Evolutionary conservation across 2,113 vertebrate genomes (phyloP).

Genomic region (Rousettus leschenaultii): DNA sequence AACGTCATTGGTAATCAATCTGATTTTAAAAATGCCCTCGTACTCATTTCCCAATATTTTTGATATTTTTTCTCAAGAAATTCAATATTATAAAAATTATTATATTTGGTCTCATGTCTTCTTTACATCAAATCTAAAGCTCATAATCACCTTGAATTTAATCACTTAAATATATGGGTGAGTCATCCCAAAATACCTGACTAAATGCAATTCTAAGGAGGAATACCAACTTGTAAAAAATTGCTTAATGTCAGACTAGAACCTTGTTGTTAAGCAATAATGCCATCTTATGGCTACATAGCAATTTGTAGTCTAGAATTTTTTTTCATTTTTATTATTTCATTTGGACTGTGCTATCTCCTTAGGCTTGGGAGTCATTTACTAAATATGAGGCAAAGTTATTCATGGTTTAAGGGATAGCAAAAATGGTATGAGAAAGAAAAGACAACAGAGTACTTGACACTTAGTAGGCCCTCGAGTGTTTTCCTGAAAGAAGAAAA

Average conservation of each 20-base stretch:
- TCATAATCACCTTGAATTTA: background rate
- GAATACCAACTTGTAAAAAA: background rate
- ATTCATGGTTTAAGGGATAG: background rate
- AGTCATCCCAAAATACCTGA: background rate
- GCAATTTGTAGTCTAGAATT: conserved; percentile 28
- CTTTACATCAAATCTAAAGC: background rate
- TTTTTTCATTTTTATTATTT: conserved; percentile 17
- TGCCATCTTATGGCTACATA: conserved; percentile 66
- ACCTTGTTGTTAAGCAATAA: conserved; percentile 59
- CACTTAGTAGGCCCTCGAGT: background rate
- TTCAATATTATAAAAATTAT: background rate
- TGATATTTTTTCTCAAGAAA: background rate
- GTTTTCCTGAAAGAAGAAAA: background rate
- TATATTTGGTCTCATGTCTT: background rate
- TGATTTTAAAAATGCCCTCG: background rate
- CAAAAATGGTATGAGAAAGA: background rate
- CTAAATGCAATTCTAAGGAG: background rate
- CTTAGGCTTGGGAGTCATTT: background rate
- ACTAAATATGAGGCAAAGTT: background rate
- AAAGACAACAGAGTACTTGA: background rate
- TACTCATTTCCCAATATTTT: background rate
- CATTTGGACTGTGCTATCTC: background rate
- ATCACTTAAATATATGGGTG: background rate
- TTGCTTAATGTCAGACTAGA: background rate
- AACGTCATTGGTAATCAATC: background rate